A percentile compares a stretch with the other conserved stretches of the same genome.
Evolutionary conservation across 1,140 invertebrate genomes (phyloP).

Genomic region (Drosophila kurseongensis): DNA sequence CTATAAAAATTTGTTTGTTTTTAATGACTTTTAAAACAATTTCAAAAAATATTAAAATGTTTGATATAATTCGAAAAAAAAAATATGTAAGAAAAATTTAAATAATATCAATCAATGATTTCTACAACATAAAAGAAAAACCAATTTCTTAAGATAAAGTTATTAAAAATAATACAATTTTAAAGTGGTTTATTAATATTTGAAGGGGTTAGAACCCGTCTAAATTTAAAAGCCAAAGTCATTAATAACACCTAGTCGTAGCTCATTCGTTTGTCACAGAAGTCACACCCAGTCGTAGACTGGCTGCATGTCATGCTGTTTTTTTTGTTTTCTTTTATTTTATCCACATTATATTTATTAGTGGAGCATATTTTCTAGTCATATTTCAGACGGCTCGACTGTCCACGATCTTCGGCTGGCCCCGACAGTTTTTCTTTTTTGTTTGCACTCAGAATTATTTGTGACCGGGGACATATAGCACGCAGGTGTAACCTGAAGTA

Average conservation of each 20-base stretch:
- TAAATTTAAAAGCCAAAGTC: no score
- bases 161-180: no score
- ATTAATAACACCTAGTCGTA: conserved; percentile 5
- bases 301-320: neutral
- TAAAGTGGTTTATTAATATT: no score
- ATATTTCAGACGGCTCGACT: conserved; percentile 50
- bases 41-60: neutral
- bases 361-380: conserved; percentile 52
- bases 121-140: no score
- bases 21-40: neutral
- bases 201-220: no score
- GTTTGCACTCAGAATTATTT: conserved; percentile 13
- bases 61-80: no score
- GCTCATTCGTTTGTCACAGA: conserved; percentile 21
- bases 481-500: conserved; percentile 54
- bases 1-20: neutral
- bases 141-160: no score
- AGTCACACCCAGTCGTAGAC: conserved; percentile 12
- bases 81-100: no score
- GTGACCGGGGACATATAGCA: conserved; percentile 36
- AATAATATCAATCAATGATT: no score
- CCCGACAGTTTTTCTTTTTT: conserved; percentile 2
- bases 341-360: conserved; percentile 53
- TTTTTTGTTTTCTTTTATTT: conserved; percentile 2
- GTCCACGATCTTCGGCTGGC: conserved; percentile 14